phyloP scores from a whole-genome alignment of 2,888 invertebrate genomes.

The Sclerodermus sp. region DNA sequence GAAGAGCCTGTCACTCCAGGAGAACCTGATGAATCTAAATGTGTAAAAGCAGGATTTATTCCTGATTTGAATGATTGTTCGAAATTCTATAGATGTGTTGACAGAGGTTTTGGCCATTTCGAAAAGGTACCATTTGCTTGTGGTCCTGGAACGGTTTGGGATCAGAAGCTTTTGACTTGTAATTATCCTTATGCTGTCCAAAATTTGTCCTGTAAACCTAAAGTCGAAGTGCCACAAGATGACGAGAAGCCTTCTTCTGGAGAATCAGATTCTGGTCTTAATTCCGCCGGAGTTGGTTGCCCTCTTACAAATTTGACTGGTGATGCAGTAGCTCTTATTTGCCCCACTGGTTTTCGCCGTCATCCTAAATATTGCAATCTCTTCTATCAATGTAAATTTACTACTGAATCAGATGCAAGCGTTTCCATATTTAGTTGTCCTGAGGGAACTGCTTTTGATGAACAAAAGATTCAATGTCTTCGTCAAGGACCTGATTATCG shows the following conservation, averaged over 20 bases:
- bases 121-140: constrained; percentile 71
- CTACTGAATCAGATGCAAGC: constrained; percentile 67
- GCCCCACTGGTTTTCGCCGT: constrained; percentile 75
- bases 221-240: neutral
- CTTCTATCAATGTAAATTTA: constrained; percentile 77
- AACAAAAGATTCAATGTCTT: constrained; percentile 69
- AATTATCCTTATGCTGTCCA: constrained; percentile 60
- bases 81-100: constrained; percentile 24
- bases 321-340: constrained; percentile 71
- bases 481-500: constrained; percentile 45
- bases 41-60: constrained; percentile 18
- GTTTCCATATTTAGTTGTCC: constrained; percentile 73
- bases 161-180: constrained; percentile 66
- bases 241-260: too few relatives aligned
- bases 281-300: constrained; percentile 9
- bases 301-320: constrained; percentile 59
- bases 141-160: constrained; percentile 76
- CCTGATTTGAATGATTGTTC: constrained; percentile 13
- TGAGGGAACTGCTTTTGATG: constrained; percentile 72
- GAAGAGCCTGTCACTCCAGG: too few relatives aligned
- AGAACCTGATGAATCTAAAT: too few relatives aligned
- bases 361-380: constrained; percentile 73
- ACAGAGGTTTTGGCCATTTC: constrained; percentile 44
- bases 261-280: too few relatives aligned
- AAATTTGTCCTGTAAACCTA: neutral